Conservation (phyloP, 2,113 vertebrate species). For the Callipepla californica region DNA sequence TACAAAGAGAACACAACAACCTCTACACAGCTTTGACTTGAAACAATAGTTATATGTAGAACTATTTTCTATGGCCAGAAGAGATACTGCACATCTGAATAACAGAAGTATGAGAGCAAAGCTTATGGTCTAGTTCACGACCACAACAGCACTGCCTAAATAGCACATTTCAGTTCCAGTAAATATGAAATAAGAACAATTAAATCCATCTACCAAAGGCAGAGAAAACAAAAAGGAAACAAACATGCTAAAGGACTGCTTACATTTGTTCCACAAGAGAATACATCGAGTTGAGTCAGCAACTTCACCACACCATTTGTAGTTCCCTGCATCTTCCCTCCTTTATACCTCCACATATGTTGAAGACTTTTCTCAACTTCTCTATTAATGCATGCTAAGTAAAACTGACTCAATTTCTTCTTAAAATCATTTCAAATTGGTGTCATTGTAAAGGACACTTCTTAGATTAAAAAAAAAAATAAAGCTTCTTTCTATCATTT, state of each 20-base stretch:
- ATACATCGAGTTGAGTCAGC: neutral
- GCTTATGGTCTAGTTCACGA: neutral
- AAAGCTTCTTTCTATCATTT: neutral
- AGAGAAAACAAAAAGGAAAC: too few species aligned
- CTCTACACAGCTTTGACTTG: neutral
- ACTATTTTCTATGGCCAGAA: neutral
- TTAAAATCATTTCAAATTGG: neutral
- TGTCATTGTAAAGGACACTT: neutral
- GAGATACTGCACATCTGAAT: neutral
- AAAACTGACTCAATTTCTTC: neutral
- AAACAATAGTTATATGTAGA: neutral
- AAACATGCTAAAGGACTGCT: neutral
- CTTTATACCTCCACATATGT: neutral
- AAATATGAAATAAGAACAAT: neutral
- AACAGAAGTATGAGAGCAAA: neutral
- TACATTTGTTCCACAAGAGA: neutral
- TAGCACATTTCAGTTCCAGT: neutral
- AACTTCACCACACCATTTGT: neutral
- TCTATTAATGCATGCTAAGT: neutral
- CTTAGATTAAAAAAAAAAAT: neutral
- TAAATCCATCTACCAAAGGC: neutral
- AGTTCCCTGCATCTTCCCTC: neutral
- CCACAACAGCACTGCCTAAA: neutral
- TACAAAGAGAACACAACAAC: neutral
- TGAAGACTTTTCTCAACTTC: neutral